Evolutionary conservation across 2,888 invertebrate species (phyloP).

Genomic region (Phytoseiulus persimilis): DNA sequence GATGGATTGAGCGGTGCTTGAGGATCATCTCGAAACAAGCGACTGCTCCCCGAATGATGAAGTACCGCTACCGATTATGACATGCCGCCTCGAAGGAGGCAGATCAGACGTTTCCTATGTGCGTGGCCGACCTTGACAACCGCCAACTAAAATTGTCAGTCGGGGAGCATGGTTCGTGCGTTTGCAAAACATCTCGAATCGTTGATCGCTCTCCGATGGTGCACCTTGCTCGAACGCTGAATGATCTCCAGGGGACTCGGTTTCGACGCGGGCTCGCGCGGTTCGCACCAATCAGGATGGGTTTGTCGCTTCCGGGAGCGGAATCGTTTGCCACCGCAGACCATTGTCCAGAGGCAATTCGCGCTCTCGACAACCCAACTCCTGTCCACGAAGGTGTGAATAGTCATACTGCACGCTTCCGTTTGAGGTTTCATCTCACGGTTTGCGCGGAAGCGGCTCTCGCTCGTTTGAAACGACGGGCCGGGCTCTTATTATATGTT

Average conservation of each 20-base stretch:
- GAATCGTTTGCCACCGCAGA: no score
- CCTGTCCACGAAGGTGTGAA: no score
- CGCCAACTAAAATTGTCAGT: not conserved
- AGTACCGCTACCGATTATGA: not conserved
- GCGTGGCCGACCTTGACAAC: not conserved
- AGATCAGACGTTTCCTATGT: not conserved
- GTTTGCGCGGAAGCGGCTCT: not conserved
- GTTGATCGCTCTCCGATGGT: not conserved
- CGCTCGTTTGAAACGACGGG: not conserved
- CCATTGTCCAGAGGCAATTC: no score
- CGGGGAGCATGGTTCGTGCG: not conserved
- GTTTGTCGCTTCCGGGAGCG: no score
- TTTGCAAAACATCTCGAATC: not conserved
- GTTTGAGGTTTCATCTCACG: not conserved
- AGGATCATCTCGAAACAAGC: not conserved
- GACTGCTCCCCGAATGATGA: not conserved
- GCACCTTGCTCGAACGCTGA: not conserved
- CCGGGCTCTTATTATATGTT: no score
- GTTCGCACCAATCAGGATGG: no score
- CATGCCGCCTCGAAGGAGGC: not conserved
- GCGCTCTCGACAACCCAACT: no score
- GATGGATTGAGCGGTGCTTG: not conserved
- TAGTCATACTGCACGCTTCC: not conserved
- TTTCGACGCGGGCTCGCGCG: no score
- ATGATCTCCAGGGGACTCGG: not conserved